phyloP scores from a whole-genome alignment of 2,797 vertebrate genomes.

The Squalus acanthias region DNA sequence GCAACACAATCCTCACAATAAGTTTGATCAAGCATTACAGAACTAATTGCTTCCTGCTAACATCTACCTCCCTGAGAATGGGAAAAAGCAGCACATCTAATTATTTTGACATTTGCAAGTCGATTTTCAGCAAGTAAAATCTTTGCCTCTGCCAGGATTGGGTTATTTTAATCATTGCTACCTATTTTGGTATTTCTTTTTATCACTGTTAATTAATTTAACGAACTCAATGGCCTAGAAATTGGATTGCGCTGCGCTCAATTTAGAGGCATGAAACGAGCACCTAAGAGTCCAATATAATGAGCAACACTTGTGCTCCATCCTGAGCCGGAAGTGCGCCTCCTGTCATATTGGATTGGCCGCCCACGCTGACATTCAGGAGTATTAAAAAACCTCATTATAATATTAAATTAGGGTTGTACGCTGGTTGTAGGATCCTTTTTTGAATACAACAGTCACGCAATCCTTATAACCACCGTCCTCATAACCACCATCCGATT shows the following conservation, averaged over 20 bases:
- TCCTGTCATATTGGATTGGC: neutral
- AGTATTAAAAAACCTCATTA: neutral
- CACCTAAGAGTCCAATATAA: neutral
- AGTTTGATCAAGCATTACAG: slow-evolving; percentile 39
- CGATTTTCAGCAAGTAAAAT: neutral
- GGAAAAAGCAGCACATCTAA: slow-evolving; percentile 42
- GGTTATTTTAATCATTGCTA: slow-evolving; percentile 31
- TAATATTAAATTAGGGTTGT: neutral
- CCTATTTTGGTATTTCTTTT: neutral
- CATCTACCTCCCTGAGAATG: slow-evolving; percentile 36
- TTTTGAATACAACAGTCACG: neutral
- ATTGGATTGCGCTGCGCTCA: neutral
- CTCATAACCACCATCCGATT: neutral
- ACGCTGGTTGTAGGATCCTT: neutral
- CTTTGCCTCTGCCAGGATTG: neutral
- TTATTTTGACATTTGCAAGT: slow-evolving; percentile 43
- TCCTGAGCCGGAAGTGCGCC: neutral
- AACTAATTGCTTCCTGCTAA: slow-evolving; percentile 45
- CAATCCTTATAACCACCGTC: neutral
- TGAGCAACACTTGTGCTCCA: neutral
- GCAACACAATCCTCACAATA: slow-evolving; percentile 45
- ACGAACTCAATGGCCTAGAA: neutral
- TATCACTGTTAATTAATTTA: neutral
- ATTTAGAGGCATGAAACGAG: neutral
- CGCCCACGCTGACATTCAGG: neutral